phyloP scores from a whole-genome alignment of 2,888 invertebrate species.

The Halictus ligatus region DNA sequence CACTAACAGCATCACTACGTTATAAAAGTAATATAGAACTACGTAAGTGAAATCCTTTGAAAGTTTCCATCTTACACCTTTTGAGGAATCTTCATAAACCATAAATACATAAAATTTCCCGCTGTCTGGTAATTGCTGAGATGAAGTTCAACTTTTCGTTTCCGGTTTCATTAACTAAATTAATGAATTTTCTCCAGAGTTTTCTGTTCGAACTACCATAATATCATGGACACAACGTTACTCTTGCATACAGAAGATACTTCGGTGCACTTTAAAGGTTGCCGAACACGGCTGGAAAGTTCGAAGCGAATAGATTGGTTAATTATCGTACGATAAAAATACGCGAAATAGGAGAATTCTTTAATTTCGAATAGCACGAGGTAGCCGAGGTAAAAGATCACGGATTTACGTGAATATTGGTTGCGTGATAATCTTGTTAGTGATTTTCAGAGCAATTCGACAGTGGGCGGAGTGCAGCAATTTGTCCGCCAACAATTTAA shows the following conservation, averaged over 20 bases:
- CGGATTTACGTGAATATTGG: background rate
- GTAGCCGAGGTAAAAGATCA: background rate
- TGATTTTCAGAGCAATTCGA: background rate
- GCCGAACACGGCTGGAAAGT: background rate
- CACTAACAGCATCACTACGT: background rate
- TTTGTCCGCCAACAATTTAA: slow-evolving; percentile 2
- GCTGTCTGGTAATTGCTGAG: background rate
- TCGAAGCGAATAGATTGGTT: background rate
- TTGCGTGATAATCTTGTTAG: background rate
- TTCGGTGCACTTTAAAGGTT: no score
- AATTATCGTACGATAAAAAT: background rate
- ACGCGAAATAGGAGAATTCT: background rate
- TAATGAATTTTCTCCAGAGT: background rate
- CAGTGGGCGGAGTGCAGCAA: background rate
- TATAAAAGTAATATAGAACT: background rate
- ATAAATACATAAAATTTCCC: background rate
- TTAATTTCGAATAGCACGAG: background rate
- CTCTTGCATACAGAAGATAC: background rate
- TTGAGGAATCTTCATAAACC: background rate
- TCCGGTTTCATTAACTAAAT: background rate
- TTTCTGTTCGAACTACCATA: background rate
- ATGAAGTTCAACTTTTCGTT: background rate
- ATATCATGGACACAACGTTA: background rate
- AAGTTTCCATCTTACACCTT: background rate
- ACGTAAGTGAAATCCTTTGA: background rate